These are phyloP conservation scores for Novumbra hubbsi DNA, from an alignment of 2,797 vertebrate genomes.

Conservation along the genomic window DNA sequence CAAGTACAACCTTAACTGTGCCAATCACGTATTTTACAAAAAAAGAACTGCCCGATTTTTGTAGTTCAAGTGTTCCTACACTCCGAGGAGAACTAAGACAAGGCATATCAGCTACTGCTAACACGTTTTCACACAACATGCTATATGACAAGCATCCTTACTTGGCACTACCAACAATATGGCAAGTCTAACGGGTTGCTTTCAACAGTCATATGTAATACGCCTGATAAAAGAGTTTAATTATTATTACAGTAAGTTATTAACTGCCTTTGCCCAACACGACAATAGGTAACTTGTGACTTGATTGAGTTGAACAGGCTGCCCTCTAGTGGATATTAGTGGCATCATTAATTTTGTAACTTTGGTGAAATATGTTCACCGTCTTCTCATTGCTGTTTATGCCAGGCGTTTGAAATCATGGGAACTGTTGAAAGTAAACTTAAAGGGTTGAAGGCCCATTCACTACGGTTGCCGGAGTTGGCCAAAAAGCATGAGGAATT, in stretches of 20 bases:
- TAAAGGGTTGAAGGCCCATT: constrained; percentile 69
- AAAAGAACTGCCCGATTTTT: background rate
- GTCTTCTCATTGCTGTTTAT: background rate
- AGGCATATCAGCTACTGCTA: background rate
- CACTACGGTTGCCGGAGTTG: constrained; percentile 59
- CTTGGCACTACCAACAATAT: background rate
- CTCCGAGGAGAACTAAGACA: background rate
- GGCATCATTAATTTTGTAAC: background rate
- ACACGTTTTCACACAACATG: background rate
- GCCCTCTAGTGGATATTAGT: constrained; percentile 31
- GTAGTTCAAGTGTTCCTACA: too few species aligned
- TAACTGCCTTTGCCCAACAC: background rate
- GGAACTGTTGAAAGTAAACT: constrained; percentile 71
- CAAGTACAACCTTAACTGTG: background rate
- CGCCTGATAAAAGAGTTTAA: background rate
- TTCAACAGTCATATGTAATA: background rate
- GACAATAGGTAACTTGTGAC: background rate
- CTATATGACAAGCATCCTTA: background rate
- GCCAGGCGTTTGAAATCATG: constrained; percentile 76
- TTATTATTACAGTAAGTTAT: background rate
- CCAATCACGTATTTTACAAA: background rate
- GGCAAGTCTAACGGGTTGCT: background rate
- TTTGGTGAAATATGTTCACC: background rate
- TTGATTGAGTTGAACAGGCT: constrained; percentile 15
- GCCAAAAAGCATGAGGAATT: constrained; percentile 69